These are phyloP conservation scores for Antennarius striatus DNA, from an alignment of 2,113 vertebrate species.

Conservation along the genomic window DNA sequence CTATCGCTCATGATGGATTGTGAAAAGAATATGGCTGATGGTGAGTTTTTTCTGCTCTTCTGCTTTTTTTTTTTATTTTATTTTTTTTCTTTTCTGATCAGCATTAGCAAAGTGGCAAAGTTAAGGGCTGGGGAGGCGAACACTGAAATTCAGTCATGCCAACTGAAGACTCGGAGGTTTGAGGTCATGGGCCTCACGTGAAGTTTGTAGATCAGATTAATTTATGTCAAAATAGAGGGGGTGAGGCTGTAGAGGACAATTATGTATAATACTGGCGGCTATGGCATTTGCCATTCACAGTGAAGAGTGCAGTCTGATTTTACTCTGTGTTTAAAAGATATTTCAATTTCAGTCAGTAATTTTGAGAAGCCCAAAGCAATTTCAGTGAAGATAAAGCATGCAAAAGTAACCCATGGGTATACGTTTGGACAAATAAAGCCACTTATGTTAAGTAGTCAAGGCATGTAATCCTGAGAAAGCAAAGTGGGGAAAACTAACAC, in stretches of 20 bases:
- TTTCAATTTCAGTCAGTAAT: constrained; percentile 58
- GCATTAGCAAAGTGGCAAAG: constrained; percentile 60
- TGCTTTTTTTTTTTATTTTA: constrained; percentile 7
- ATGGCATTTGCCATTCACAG: constrained; percentile 37
- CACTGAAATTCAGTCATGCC: constrained; percentile 69
- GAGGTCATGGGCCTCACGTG: constrained; percentile 55
- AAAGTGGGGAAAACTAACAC: constrained; percentile 28
- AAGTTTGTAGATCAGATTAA: constrained; percentile 68
- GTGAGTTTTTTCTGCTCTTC: constrained; percentile 48
- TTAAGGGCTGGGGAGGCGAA: constrained; percentile 58
- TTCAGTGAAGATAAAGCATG: constrained; percentile 53
- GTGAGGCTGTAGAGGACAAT: constrained; percentile 52
- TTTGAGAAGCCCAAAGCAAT: constrained; percentile 62
- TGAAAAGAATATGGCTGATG: constrained; percentile 68
- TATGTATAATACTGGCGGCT: constrained; percentile 57
- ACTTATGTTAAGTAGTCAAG: constrained; percentile 62
- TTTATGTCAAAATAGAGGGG: constrained; percentile 63
- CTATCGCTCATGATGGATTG: constrained; percentile 69
- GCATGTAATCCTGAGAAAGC: constrained; percentile 42
- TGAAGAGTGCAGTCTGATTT: constrained; percentile 36
- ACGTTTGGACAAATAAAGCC: constrained; percentile 70
- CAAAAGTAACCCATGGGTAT: constrained; percentile 60
- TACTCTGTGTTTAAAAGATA: constrained; percentile 34
- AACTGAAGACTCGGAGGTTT: constrained; percentile 61
- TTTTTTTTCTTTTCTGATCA: constrained; percentile 34